Conservation (phyloP, 2,113 vertebrate species). For the Saiga tatarica region DNA sequence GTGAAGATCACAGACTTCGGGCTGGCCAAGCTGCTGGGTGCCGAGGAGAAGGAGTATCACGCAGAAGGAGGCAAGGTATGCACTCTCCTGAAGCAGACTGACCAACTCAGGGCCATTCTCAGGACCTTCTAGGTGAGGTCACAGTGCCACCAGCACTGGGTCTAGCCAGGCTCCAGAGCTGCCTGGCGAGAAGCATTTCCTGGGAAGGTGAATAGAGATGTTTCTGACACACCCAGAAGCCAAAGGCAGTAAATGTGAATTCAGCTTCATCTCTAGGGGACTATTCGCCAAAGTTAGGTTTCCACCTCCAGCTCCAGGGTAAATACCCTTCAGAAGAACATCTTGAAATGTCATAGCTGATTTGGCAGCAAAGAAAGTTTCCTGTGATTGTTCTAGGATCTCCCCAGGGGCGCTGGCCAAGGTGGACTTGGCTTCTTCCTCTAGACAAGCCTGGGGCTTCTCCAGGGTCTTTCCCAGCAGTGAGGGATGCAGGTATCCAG, state of each 20-base stretch:
- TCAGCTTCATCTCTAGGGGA: not conserved
- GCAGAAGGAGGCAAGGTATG: conserved; percentile 92
- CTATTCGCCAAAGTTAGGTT: not conserved
- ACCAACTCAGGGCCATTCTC: fast-evolving
- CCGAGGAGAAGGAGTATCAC: conserved; percentile 94
- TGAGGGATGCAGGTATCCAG: fast-evolving
- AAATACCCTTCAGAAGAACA: not conserved
- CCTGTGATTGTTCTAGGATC: fast-evolving
- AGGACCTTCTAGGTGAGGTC: not conserved
- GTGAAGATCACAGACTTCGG: conserved; percentile 97
- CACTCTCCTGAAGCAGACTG: not conserved
- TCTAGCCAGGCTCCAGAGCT: not conserved
- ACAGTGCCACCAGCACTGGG: fast-evolving
- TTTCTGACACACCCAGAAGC: fast-evolving
- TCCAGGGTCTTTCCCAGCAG: not conserved
- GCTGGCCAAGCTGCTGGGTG: conserved; percentile 91
- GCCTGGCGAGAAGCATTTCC: not conserved
- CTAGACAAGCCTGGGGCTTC: not conserved
- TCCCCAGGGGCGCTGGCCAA: fast-evolving
- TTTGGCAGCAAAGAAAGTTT: not conserved
- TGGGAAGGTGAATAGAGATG: too few species aligned
- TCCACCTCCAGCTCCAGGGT: not conserved
- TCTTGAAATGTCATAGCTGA: not conserved
- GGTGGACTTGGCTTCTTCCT: not conserved
- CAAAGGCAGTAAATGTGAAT: too few species aligned